phyloP scores from a whole-genome alignment of 2,797 vertebrate genomes.

The Sciurus carolinensis region DNA sequence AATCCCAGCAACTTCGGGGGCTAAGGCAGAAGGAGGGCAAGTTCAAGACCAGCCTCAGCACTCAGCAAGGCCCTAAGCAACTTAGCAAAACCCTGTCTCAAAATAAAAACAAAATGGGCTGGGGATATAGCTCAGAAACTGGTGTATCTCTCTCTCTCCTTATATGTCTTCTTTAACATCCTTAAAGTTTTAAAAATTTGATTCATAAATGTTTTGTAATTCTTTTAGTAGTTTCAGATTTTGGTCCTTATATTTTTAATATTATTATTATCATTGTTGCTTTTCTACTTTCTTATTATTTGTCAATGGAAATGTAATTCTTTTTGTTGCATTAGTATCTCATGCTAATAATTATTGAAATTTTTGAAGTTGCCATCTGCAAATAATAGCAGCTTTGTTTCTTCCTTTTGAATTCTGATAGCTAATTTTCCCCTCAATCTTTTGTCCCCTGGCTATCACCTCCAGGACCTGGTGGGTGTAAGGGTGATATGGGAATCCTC shows the following conservation, averaged over 20 bases:
- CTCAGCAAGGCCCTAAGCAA: no score
- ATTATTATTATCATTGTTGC: background rate
- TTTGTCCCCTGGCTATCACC: background rate
- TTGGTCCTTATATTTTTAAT: background rate
- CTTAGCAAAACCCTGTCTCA: no score
- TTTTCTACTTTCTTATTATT: background rate
- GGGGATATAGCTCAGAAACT: background rate
- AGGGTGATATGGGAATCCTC: background rate
- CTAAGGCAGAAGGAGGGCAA: no score
- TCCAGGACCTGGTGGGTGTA: background rate
- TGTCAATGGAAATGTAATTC: background rate
- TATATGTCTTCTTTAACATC: background rate
- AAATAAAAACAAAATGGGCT: no score
- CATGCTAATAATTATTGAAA: background rate
- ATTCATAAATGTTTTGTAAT: background rate
- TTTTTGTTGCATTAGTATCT: background rate
- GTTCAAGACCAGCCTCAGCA: no score
- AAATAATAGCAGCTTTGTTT: background rate
- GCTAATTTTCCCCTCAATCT: background rate
- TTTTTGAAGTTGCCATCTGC: background rate
- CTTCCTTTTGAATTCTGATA: background rate
- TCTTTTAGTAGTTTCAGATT: background rate
- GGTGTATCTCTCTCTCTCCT: background rate
- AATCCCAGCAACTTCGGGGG: no score
- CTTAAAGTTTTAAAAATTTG: background rate